These are phyloP conservation scores for Champsocephalus esox DNA, from an alignment of 2,797 vertebrate genomes.

Conservation along the genomic window DNA sequence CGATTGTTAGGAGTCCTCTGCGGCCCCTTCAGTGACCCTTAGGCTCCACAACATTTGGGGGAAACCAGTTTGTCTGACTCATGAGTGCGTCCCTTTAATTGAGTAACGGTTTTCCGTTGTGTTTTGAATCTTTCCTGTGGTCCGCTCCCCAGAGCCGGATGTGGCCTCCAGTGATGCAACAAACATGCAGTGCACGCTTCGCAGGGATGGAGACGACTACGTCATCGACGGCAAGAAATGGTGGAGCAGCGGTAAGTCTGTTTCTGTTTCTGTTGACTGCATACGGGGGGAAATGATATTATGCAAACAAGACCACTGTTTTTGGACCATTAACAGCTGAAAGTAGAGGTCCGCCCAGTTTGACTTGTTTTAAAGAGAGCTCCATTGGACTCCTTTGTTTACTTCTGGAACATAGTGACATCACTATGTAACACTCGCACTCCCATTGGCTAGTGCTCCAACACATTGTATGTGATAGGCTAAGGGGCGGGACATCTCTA, in stretches of 20 bases:
- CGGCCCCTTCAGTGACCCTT: background rate
- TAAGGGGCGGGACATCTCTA: no score
- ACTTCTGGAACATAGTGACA: no score
- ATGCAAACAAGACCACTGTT: background rate
- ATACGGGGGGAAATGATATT: background rate
- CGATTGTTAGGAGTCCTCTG: background rate
- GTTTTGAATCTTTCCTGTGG: slow-evolving; percentile 1
- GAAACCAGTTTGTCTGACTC: background rate
- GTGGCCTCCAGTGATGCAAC: slow-evolving; percentile 95
- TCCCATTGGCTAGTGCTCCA: no score
- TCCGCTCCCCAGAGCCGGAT: slow-evolving; percentile 86
- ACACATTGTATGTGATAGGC: no score
- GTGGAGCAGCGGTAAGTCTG: slow-evolving; percentile 94
- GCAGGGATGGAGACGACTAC: slow-evolving; percentile 81
- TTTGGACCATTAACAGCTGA: no score
- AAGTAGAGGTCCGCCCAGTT: no score
- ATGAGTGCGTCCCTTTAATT: background rate
- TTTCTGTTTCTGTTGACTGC: slow-evolving; percentile 10
- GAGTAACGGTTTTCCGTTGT: background rate
- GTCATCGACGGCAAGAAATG: slow-evolving; percentile 93
- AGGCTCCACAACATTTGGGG: background rate
- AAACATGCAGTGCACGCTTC: slow-evolving; percentile 91
- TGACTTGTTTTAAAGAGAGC: no score
- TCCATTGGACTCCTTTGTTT: no score
- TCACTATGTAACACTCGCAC: no score